Evolutionary conservation across 1,140 invertebrate genomes (phyloP).

Genomic region (Maniola jurtina): DNA sequence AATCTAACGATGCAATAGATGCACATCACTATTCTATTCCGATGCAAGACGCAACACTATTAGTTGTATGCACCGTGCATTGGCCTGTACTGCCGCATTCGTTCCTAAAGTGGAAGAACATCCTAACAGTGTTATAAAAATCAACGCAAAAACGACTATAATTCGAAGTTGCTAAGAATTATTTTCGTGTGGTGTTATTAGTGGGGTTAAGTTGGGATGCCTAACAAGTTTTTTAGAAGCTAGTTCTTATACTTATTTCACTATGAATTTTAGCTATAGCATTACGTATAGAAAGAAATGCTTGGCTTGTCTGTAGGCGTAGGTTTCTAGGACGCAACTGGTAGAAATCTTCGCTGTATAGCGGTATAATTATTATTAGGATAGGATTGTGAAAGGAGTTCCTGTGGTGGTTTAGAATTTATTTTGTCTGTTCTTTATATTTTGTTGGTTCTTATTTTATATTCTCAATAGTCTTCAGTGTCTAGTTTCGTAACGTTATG

Average conservation of each 20-base stretch:
- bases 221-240: conserved; percentile 65
- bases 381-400: conserved; percentile 32
- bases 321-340: conserved; percentile 70
- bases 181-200: conserved; percentile 20
- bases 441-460: not conserved
- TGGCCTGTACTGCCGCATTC: conserved; percentile 70
- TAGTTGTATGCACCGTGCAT: conserved; percentile 78
- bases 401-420: not conserved
- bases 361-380: conserved; percentile 39
- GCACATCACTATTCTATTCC: conserved; percentile 59
- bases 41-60: conserved; percentile 55
- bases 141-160: conserved; percentile 34
- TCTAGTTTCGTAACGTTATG: not conserved
- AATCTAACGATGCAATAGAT: conserved; percentile 36
- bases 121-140: conserved; percentile 24
- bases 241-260: conserved; percentile 77
- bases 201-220: not conserved
- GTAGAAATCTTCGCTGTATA: conserved; percentile 65
- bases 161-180: not conserved
- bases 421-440: not conserved
- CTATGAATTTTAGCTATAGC: conserved; percentile 78
- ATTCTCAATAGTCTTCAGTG: not conserved
- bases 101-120: conserved; percentile 33
- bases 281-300: conserved; percentile 77
- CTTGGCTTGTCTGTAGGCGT: conserved; percentile 68